Conservation (phyloP, 2,797 vertebrate species). For the Lagocephalus sceleratus region DNA sequence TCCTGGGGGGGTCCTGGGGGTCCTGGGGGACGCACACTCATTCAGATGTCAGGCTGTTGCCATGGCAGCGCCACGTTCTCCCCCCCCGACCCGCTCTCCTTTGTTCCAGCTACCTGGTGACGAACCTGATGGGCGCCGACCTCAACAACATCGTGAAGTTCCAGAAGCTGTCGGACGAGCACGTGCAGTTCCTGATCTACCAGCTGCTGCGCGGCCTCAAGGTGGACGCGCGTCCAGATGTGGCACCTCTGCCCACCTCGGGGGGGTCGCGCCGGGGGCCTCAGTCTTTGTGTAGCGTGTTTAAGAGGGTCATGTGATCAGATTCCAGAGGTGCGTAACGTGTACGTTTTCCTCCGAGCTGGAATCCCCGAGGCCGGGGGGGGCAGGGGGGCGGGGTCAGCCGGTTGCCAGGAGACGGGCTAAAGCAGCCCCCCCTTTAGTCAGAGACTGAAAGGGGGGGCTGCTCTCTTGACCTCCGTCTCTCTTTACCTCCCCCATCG, state of each 20-base stretch:
- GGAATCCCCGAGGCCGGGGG: too few species aligned
- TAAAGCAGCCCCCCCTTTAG: slow-evolving; percentile 39
- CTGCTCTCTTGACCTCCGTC: slow-evolving; percentile 53
- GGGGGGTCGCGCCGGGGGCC: too few species aligned
- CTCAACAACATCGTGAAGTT: slow-evolving; percentile 98
- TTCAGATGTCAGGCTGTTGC: slow-evolving; percentile 46
- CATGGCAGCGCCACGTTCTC: slow-evolving; percentile 40
- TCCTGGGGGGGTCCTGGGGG: slow-evolving; percentile 5
- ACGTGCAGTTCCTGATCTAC: slow-evolving; percentile 96
- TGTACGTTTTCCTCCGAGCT: too few species aligned
- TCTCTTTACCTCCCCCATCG: slow-evolving; percentile 32
- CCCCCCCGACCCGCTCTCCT: background rate
- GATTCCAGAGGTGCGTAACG: too few species aligned
- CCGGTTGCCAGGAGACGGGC: slow-evolving; percentile 38
- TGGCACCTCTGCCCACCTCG: too few species aligned
- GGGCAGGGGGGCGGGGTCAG: too few species aligned
- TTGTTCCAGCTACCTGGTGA: slow-evolving; percentile 89
- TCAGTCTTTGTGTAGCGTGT: too few species aligned
- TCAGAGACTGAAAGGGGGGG: slow-evolving; percentile 35
- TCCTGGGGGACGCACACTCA: slow-evolving; percentile 19
- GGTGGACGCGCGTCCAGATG: slow-evolving; percentile 58
- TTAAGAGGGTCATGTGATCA: too few species aligned
- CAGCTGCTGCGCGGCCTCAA: slow-evolving; percentile 96
- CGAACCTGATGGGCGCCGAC: slow-evolving; percentile 97
- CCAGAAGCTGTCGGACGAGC: slow-evolving; percentile 93